phyloP scores from a whole-genome alignment of 2,888 invertebrate genomes.

The Drosophila monieri region DNA sequence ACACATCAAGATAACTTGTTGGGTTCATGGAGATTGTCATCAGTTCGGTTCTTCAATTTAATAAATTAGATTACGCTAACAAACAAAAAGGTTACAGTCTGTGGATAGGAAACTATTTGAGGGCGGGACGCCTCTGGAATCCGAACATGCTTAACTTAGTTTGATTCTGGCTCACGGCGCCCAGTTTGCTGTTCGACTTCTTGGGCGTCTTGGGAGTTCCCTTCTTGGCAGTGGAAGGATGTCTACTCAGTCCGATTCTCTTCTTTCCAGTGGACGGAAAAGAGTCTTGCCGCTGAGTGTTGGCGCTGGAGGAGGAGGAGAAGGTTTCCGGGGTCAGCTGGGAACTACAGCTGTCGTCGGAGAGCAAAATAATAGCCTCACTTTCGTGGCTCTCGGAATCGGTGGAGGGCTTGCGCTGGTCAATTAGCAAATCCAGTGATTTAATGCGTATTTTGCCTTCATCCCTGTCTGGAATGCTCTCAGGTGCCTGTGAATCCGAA shows the following conservation, averaged over 20 bases:
- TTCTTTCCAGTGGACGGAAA: conserved; percentile 31
- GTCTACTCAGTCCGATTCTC: conserved; percentile 67
- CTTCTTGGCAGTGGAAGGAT: conserved; percentile 42
- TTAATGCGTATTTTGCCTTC: conserved; percentile 11
- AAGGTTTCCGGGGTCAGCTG: conserved; percentile 16
- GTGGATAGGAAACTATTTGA: conserved; percentile 51
- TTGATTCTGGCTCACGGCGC: conserved; percentile 82
- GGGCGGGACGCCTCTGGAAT: conserved; percentile 86
- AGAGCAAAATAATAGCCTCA: conserved; percentile 48
- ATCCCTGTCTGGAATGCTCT: neutral
- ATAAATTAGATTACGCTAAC: conserved; percentile 44
- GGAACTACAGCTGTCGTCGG: conserved; percentile 51
- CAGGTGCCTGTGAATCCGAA: neutral
- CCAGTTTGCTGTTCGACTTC: conserved; percentile 21
- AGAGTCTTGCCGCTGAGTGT: conserved; percentile 12
- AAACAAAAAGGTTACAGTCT: conserved; percentile 19
- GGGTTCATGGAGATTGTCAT: conserved; percentile 2
- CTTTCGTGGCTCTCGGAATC: conserved; percentile 26
- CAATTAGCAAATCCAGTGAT: conserved; percentile 12
- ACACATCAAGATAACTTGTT: neutral
- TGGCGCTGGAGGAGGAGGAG: conserved; percentile 1
- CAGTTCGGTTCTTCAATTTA: conserved; percentile 29
- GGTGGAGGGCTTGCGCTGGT: neutral
- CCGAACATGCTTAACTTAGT: conserved; percentile 88
- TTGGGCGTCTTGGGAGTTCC: conserved; percentile 27